These are phyloP conservation scores for Oostethus manadensis DNA, from an alignment of 2,113 vertebrate species.

Conservation along the genomic window DNA sequence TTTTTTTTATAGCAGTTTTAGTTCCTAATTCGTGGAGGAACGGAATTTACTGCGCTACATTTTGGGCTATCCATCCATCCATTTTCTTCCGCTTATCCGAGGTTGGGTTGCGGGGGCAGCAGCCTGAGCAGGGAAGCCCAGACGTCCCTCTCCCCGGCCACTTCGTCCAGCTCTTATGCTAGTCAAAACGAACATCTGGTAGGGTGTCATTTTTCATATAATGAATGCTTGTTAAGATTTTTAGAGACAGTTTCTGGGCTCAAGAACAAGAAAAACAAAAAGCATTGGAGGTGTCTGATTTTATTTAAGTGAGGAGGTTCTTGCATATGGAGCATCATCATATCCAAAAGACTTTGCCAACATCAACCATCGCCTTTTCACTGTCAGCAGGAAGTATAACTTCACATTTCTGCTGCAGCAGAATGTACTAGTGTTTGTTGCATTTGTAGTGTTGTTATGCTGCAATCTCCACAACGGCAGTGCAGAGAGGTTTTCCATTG, in stretches of 20 bases:
- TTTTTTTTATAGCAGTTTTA: background rate
- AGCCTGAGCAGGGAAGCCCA: too few species aligned
- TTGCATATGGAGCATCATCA: constrained; percentile 26
- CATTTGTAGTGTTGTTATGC: constrained; percentile 26
- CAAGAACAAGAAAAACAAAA: constrained; percentile 49
- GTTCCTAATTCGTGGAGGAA: too few species aligned
- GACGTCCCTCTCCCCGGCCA: too few species aligned
- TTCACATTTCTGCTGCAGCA: constrained; percentile 15
- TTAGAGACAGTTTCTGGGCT: constrained; percentile 47
- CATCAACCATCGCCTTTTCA: constrained; percentile 40
- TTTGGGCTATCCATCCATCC: too few species aligned
- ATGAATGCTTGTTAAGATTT: constrained; percentile 50
- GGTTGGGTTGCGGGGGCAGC: too few species aligned
- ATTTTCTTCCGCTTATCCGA: too few species aligned
- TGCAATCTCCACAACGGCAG: constrained; percentile 22
- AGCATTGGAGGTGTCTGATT: constrained; percentile 31
- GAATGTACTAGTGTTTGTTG: constrained; percentile 26
- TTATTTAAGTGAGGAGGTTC: constrained; percentile 21
- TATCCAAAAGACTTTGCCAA: constrained; percentile 56
- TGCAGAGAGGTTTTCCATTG: constrained; percentile 35
- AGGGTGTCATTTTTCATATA: constrained; percentile 42
- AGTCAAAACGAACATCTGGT: constrained; percentile 34
- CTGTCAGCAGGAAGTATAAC: constrained; percentile 43
- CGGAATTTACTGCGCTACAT: too few species aligned
- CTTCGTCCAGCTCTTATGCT: too few species aligned